Conservation (phyloP, 2,888 invertebrate species). For the Drosophila cognata region DNA sequence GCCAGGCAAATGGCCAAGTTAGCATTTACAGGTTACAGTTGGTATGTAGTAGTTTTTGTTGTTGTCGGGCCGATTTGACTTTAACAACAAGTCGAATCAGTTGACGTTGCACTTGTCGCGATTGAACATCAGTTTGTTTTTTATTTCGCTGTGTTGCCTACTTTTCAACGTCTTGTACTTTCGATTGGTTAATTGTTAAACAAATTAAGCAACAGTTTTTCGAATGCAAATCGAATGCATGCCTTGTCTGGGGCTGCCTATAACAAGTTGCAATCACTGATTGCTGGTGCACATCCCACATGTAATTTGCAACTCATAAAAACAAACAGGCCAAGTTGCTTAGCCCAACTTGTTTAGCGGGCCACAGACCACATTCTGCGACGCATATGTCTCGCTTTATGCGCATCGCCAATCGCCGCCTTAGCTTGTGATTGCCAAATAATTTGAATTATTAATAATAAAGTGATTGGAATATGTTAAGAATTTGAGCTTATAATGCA, state of each 20-base stretch:
- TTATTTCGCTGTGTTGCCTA: constrained; percentile 55
- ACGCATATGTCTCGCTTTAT: constrained; percentile 24
- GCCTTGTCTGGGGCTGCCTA: constrained; percentile 28
- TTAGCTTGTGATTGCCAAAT: constrained; percentile 64
- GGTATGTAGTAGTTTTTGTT: constrained; percentile 20
- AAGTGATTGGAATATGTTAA: constrained; percentile 63
- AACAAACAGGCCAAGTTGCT: constrained; percentile 49
- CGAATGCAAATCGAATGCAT: constrained; percentile 66
- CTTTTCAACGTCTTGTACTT: constrained; percentile 72
- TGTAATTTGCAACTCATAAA: constrained; percentile 59
- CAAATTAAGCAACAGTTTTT: constrained; percentile 64
- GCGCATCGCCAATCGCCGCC: constrained; percentile 29
- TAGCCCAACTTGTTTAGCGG: constrained; percentile 41
- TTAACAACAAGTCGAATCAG: constrained; percentile 44
- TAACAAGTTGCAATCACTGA: constrained; percentile 64
- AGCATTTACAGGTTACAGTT: constrained; percentile 48
- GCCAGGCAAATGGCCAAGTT: constrained; percentile 23
- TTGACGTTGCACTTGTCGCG: constrained; percentile 69
- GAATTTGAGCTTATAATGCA: constrained; percentile 34
- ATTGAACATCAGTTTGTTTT: constrained; percentile 51
- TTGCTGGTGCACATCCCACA: constrained; percentile 75
- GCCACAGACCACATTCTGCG: constrained; percentile 66
- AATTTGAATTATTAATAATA: constrained; percentile 73
- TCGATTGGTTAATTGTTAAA: constrained; percentile 80
- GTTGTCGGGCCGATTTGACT: constrained; percentile 26